phyloP scores from a whole-genome alignment of 2,797 vertebrate genomes.

The Spondyliosoma cantharus region DNA sequence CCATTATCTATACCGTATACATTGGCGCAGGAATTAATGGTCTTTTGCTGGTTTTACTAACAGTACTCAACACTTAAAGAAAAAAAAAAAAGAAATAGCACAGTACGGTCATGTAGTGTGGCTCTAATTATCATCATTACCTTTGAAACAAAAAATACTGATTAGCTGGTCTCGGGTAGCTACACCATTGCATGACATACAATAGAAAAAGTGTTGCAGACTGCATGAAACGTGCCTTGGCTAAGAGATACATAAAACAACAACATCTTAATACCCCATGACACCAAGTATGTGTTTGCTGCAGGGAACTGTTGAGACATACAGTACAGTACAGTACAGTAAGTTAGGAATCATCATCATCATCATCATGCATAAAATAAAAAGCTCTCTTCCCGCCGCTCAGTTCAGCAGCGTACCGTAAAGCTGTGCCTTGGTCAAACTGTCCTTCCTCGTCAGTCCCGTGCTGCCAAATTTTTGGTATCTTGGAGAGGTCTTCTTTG shows the following conservation, averaged over 20 bases:
- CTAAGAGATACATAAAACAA: slow-evolving; percentile 79
- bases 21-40: slow-evolving; percentile 52
- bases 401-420: slow-evolving; percentile 97
- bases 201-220: slow-evolving; percentile 73
- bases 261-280: slow-evolving; percentile 64
- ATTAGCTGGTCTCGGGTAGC: slow-evolving; percentile 70
- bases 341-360: slow-evolving; percentile 61
- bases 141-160: slow-evolving; percentile 50
- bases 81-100: slow-evolving; percentile 53
- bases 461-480: slow-evolving; percentile 92
- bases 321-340: slow-evolving; percentile 68
- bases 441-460: slow-evolving; percentile 96
- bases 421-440: slow-evolving; percentile 97
- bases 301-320: slow-evolving; percentile 64
- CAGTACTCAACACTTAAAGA: slow-evolving; percentile 55
- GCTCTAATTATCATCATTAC: slow-evolving; percentile 44
- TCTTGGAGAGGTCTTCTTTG: slow-evolving; percentile 89
- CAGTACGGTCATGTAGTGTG: slow-evolving; percentile 36
- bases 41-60: slow-evolving; percentile 70
- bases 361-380: slow-evolving; percentile 78
- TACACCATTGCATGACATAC: slow-evolving; percentile 65
- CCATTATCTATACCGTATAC: slow-evolving; percentile 48
- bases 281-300: slow-evolving; percentile 67
- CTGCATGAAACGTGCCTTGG: slow-evolving; percentile 79
- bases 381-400: slow-evolving; percentile 49